Base-by-base conservation (phyloP, 2,888 invertebrate genomes). In the Bembecia ichneumoniformis region DNA sequence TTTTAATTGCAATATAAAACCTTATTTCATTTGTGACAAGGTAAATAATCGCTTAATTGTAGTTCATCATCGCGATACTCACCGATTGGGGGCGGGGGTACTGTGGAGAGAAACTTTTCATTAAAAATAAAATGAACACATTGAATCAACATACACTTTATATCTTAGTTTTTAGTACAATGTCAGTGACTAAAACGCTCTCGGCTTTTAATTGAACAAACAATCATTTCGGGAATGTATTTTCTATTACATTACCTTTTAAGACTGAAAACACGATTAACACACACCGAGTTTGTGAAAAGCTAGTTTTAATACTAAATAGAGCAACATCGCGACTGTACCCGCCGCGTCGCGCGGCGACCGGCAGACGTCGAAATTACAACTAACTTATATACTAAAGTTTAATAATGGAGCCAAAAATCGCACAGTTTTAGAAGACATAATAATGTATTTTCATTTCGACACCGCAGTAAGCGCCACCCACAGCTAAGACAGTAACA, bases 81-180 rank as follows among this genome's bases (percentile, higher is more conserved):
- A 86, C 86, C 86, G 76, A 66, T 51, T 54, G 64, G 74, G 34
- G 74, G 66, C 51, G 55, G 64, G 74, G 34, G 73, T 28, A 75
- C 83, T 84, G 84, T 82, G 82, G 71, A 86, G 67, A 86, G 77
- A 84, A 79, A 68, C 17, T 65, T 72, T 74, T 71, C 60, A 77
- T 83, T 81, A 83, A 77, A 84, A 87, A 86, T 86, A 86, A 86
- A 86, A 86, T 82, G 79, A 80, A 83, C 83, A 83, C 14, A 47
- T 55, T 84, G 78, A 82, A 83, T 83, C 73, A 87, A 86, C 83
- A 86, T 84, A 86, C 86, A 86, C 82, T 87, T 87, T 87, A 87
- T 87, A 81, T 86, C 83, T 81, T 86, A 86, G 78, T 77, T 70
- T 77, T 76, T 80, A 82, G 76, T 86, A 87, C 84, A 87, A 77